These are phyloP conservation scores for Drosophila kurseongensis DNA, from an alignment of 1,140 invertebrate species.

Conservation along the genomic window DNA sequence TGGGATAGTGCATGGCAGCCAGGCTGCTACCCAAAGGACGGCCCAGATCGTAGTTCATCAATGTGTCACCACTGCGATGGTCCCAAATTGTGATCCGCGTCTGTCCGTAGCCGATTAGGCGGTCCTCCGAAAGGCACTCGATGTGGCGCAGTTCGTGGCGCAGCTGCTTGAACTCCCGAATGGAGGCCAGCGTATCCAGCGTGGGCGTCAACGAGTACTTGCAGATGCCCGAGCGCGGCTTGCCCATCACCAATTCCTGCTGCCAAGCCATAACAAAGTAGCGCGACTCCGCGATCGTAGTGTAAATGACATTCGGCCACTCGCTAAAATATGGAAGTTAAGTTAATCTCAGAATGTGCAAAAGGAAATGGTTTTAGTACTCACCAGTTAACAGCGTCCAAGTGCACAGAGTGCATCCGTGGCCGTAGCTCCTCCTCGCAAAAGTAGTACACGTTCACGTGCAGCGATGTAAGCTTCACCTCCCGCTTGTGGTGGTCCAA, in stretches of 20 bases:
- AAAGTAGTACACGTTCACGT: constrained; percentile 80
- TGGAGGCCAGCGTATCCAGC: constrained; percentile 77
- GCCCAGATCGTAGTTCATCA: constrained; percentile 79
- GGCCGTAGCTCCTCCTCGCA: constrained; percentile 73
- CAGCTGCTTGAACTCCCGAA: constrained; percentile 77
- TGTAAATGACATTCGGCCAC: constrained; percentile 61
- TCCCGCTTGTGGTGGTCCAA: constrained; percentile 69
- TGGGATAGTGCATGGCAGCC: constrained; percentile 71
- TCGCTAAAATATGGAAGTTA: constrained; percentile 37
- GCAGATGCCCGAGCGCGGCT: constrained; percentile 71
- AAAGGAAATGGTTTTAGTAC: not conserved
- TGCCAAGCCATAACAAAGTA: constrained; percentile 82
- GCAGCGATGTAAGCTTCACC: constrained; percentile 64
- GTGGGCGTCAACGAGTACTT: constrained; percentile 81
- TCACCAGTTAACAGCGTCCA: constrained; percentile 77
- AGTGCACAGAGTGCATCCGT: constrained; percentile 73
- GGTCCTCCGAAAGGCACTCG: constrained; percentile 75
- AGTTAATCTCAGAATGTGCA: not conserved
- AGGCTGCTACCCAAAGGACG: constrained; percentile 63
- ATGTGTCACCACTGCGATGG: constrained; percentile 77
- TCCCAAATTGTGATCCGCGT: constrained; percentile 78
- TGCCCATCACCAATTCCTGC: constrained; percentile 68
- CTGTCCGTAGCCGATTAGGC: constrained; percentile 72
- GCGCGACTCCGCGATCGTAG: constrained; percentile 68
- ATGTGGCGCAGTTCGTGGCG: constrained; percentile 68